A percentile compares a stretch with the other conserved stretches of the same genome.
Conservation (phyloP, 2,888 invertebrate species). For the Agrenia bidenticulata region DNA sequence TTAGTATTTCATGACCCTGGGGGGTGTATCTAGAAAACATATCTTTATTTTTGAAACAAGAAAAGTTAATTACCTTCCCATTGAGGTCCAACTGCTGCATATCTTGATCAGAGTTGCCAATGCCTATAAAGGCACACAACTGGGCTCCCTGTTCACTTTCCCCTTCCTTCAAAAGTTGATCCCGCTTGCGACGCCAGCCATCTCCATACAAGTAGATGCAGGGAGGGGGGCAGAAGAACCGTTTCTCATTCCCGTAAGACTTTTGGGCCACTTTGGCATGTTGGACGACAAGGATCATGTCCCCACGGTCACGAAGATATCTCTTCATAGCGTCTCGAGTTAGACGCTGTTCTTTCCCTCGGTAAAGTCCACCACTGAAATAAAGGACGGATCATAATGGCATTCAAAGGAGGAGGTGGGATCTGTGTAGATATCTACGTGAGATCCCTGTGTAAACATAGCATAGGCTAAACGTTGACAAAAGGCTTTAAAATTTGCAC, state of each 20-base stretch:
- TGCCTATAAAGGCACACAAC: slow-evolving; percentile 98
- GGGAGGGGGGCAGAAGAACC: slow-evolving; percentile 99
- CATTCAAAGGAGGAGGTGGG: too few relatives aligned
- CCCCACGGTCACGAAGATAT: slow-evolving; percentile 88
- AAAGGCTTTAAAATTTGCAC: too few relatives aligned
- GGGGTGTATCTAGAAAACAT: neutral
- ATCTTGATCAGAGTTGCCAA: slow-evolving; percentile 96
- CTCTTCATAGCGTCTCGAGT: slow-evolving; percentile 94
- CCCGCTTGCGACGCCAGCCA: slow-evolving; percentile 94
- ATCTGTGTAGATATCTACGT: too few relatives aligned
- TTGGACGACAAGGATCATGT: slow-evolving; percentile 93
- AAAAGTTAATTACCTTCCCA: slow-evolving; percentile 68
- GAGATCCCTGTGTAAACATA: too few relatives aligned
- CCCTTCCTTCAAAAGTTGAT: slow-evolving; percentile 87
- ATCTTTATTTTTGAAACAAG: neutral
- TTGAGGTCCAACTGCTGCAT: slow-evolving; percentile 98
- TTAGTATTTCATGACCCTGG: neutral
- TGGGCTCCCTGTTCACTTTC: slow-evolving; percentile 87
- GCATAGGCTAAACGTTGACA: too few relatives aligned
- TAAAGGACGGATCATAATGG: too few relatives aligned
- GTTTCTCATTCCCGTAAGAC: slow-evolving; percentile 98
- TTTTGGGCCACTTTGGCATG: slow-evolving; percentile 99
- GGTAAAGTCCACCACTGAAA: slow-evolving; percentile 54
- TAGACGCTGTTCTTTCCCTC: slow-evolving; percentile 72
- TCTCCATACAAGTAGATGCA: slow-evolving; percentile 98